Evolutionary conservation across 2,888 invertebrate genomes (phyloP), one percentile per base, ranked within the genome.

Genomic region (Pseudanteris insignis): DNA sequence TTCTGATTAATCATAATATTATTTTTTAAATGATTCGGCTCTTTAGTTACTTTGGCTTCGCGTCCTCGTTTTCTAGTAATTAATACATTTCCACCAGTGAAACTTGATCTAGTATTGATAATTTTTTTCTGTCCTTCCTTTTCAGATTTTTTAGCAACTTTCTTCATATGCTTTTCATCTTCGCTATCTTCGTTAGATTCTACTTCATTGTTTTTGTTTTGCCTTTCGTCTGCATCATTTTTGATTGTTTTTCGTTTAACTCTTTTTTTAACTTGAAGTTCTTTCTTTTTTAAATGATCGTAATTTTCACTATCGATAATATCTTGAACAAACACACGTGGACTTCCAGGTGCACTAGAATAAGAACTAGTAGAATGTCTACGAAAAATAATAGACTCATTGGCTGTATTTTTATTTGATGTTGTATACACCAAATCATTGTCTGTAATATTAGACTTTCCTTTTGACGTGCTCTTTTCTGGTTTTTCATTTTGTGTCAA

Each of bases 301-400:
- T 10, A 9, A n/a, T n/a, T 15, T 7, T 41, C 62, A 10, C 65
- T 59, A 10, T 72, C 78, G 61, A 66, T 81, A 68, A 87, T 87
- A 9, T 69, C 62, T 13, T 73, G 78, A 58, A 67, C 81, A 70
- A 87, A 88, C 8, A 86, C 79, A 14, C 86, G 81, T 1, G 86
- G 85, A 70, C 88, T 88, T 79, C 85, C 84, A 8, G 88, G 86
- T 1, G 85, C 85, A 72, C 89, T 89, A 0, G 90, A 90, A 74
- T 89, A 90, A 0, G 91, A 91, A 75, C 91, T 91, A 33, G 91
- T 92, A 1, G 92, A 92, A 71, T 92, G 90, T 10, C 92, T 83
- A 26, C 92, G 83, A 69, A 92, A 88, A 51, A 93, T 91, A 70
- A 91, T 86, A 0, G 92, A 91, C 44, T 88, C 89, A 74, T 91